Evolutionary conservation across 1,140 invertebrate species (phyloP).

Genomic region (Drosophila mayri): DNA sequence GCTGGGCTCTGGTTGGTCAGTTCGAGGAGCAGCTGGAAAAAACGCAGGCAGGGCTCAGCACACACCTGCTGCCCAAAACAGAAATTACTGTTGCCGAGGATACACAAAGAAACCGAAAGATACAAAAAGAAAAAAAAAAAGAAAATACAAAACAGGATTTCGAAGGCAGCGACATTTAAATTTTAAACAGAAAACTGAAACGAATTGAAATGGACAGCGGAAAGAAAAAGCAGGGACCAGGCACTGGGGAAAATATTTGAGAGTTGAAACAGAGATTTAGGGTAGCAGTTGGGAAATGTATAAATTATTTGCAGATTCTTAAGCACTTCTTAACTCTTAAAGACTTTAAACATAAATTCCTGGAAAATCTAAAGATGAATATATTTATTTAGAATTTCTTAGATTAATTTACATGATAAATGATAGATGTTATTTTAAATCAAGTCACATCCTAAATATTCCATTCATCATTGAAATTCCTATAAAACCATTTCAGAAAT

Average conservation of each 20-base stretch:
- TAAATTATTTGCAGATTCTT: too few relatives aligned
- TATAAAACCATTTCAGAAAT: not conserved
- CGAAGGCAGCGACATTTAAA: conserved; percentile 62
- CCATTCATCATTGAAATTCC: not conserved
- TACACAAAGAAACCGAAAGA: conserved; percentile 18
- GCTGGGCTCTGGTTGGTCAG: conserved; percentile 74
- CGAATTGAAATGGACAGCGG: conserved; percentile 2
- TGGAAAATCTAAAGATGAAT: not conserved
- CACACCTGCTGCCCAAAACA: conserved; percentile 75
- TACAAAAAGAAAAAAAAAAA: not conserved
- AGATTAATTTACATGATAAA: not conserved
- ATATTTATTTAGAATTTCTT: not conserved
- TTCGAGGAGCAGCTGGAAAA: conserved; percentile 60
- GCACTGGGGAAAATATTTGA: conserved; percentile 12
- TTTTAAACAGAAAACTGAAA: conserved; percentile 56
- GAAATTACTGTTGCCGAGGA: conserved; percentile 69
- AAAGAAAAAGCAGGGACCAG: not conserved
- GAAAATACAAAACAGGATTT: conserved; percentile 73
- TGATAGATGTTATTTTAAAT: not conserved
- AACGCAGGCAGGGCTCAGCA: conserved; percentile 12
- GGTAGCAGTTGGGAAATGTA: not conserved
- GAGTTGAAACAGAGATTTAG: not conserved
- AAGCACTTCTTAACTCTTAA: not conserved
- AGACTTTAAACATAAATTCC: too few relatives aligned
- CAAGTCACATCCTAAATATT: not conserved